Conservation (phyloP, 2,797 vertebrate genomes). For the Prionace glauca region DNA sequence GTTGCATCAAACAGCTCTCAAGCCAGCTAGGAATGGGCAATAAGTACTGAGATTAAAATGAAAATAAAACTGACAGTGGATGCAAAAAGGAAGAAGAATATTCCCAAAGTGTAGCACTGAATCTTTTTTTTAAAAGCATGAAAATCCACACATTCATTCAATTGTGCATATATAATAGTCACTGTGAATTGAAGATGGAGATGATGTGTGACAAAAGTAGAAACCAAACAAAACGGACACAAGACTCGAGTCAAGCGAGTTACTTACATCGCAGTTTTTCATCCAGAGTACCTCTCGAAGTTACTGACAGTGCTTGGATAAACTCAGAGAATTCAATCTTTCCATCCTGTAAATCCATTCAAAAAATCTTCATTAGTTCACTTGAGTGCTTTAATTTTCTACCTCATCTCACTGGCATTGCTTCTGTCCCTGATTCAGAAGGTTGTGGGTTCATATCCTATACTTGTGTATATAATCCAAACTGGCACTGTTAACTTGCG, state of each 20-base stretch:
- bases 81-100: not conserved
- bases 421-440: not conserved
- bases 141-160: not conserved
- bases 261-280: conserved; percentile 95
- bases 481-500: too few species aligned
- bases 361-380: conserved; percentile 13
- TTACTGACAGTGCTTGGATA: conserved; percentile 96
- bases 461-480: not conserved
- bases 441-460: not conserved
- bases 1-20: not conserved
- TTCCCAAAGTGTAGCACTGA: not conserved
- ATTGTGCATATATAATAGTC: not conserved
- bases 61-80: not conserved
- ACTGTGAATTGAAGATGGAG: not conserved
- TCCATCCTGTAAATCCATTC: conserved; percentile 68
- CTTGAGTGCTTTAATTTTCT: not conserved
- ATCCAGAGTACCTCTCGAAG: conserved; percentile 90
- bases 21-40: not conserved
- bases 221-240: not conserved
- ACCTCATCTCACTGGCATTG: not conserved
- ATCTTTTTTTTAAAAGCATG: not conserved
- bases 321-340: conserved; percentile 96
- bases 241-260: not conserved
- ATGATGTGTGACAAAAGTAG: not conserved
- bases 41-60: not conserved